Conservation (phyloP, 2,888 invertebrate species). For the Rhagophthalmus giganteus region DNA sequence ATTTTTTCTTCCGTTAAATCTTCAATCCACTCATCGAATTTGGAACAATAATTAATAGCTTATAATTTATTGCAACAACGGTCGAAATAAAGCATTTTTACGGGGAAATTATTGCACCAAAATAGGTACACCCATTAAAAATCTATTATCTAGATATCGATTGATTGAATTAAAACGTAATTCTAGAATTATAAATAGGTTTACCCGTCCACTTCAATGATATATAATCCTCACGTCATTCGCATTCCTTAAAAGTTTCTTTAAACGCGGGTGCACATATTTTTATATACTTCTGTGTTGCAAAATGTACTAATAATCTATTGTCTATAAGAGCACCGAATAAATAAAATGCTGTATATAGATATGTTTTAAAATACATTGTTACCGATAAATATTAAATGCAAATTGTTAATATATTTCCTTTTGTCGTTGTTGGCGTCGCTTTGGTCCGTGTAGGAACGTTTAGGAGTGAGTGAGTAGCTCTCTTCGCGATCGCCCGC, state of each 20-base stretch:
- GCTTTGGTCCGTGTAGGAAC: conserved; percentile 17
- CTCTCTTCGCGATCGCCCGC: conserved; percentile 3
- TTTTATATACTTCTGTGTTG: conserved; percentile 29
- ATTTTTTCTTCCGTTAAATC: neutral
- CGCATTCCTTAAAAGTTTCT: conserved; percentile 13
- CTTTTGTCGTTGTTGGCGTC: conserved; percentile 18
- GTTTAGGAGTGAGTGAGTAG: conserved; percentile 12
- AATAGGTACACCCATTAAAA: conserved; percentile 26
- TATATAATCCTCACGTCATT: conserved; percentile 21
- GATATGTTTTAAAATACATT: conserved; percentile 36
- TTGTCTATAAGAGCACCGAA: conserved; percentile 30
- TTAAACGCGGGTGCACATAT: conserved; percentile 27
- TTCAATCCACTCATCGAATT: conserved; percentile 16
- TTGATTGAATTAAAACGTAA: conserved; percentile 26
- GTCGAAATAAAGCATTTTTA: conserved; percentile 11
- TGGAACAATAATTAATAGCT: conserved; percentile 18
- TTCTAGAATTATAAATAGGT: conserved; percentile 32
- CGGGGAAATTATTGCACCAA: conserved; percentile 18
- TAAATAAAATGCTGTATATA: conserved; percentile 28
- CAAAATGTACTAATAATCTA: conserved; percentile 20
- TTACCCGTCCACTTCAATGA: conserved; percentile 34
- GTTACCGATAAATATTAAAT: conserved; percentile 36
- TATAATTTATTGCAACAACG: conserved; percentile 10
- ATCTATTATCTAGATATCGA: conserved; percentile 26
- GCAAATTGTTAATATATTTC: conserved; percentile 36